A percentile compares a stretch with the other conserved stretches of the same genome.
phyloP scores from a whole-genome alignment of 2,888 invertebrate species.

The Cerastis leucographa region DNA sequence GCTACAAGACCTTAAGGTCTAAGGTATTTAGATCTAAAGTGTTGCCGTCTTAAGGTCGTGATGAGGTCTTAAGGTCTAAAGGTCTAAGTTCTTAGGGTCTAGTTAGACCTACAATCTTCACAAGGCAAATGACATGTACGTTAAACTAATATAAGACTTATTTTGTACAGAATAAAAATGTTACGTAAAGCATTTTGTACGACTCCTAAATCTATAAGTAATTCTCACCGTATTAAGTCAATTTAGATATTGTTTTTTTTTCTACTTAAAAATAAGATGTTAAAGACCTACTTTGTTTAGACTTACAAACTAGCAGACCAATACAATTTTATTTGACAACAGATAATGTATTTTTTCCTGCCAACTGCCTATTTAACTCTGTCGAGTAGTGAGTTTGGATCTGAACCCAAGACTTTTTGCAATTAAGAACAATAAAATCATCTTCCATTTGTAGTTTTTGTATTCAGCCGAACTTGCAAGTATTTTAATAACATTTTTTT shows the following conservation, averaged over 20 bases:
- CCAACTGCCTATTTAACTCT: not conserved
- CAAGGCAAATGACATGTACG: constrained; percentile 40
- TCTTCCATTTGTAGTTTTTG: constrained; percentile 53
- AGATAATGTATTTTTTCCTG: not conserved
- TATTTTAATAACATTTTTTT: constrained; percentile 35
- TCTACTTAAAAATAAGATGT: constrained; percentile 5
- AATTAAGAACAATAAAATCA: constrained; percentile 22
- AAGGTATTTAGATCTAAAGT: too few species aligned
- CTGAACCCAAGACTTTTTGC: not conserved
- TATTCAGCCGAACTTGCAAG: constrained; percentile 29
- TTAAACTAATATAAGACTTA: constrained; percentile 23
- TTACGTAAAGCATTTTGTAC: constrained; percentile 36
- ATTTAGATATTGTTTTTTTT: constrained; percentile 34
- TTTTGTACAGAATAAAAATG: constrained; percentile 45
- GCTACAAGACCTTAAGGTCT: too few species aligned
- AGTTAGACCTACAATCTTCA: constrained; percentile 14
- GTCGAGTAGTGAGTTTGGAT: constrained; percentile 1
- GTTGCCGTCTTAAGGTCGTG: too few species aligned
- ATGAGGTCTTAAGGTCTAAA: not conserved
- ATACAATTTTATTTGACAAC: not conserved
- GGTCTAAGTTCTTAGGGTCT: constrained; percentile 1
- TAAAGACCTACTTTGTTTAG: not conserved
- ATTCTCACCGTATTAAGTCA: constrained; percentile 29
- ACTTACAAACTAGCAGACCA: not conserved
- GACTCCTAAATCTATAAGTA: constrained; percentile 14